Base-by-base conservation (phyloP, 2,113 vertebrate genomes). In the Strigops habroptila region DNA sequence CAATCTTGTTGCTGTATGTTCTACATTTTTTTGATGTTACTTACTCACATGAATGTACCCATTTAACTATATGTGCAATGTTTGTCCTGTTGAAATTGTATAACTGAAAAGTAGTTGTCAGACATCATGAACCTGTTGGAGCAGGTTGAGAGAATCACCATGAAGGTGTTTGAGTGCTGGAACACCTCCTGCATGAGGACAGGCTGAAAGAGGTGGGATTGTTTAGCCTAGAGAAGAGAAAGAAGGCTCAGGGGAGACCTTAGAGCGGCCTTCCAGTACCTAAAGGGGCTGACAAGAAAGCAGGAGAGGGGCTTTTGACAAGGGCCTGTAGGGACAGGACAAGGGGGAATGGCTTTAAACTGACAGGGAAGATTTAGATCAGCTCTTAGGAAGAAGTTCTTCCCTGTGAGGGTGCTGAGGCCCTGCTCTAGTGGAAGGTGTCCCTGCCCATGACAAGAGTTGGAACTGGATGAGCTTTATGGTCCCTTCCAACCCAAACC, bases 401-500 rank as follows among this genome's bases (percentile, higher is more conserved):
- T 37, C 3, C 3, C 25, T 46, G 0, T 16, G 57, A 77, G 14
- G 23, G 18, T 59, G 10, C 3, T 8, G 25, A 77, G 35, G 1
- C 6, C 21, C 18, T 60, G 35, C 2, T 7, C 7, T 35, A 4
- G 22, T 8, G 10, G 24, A 24, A 63, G 14, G 3, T 30, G 33
- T 30, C 21, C 30, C 27, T 37, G 49, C 2, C 18, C 1, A 1
- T 2, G 44, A 44, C 35, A 76, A 10, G 1, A 25, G 8, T 1
- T 9, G 44, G 23, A 37, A 51, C 6, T 10, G 7, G 8, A 14
- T 21, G 12, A 5, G 23, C 14, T 82, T 65, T 31, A 41, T 25
- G 19, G 19, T 75, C 10, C 12, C 13, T 57, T 82, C 75, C 53
- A 43, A 37, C 3, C 4, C 39, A 80, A 62, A 14, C 13, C 39